Percentiles rank a stretch among this genome's conserved stretches.
phyloP scores from a whole-genome alignment of 2,888 invertebrate genomes.

The Eilema sororculum region DNA sequence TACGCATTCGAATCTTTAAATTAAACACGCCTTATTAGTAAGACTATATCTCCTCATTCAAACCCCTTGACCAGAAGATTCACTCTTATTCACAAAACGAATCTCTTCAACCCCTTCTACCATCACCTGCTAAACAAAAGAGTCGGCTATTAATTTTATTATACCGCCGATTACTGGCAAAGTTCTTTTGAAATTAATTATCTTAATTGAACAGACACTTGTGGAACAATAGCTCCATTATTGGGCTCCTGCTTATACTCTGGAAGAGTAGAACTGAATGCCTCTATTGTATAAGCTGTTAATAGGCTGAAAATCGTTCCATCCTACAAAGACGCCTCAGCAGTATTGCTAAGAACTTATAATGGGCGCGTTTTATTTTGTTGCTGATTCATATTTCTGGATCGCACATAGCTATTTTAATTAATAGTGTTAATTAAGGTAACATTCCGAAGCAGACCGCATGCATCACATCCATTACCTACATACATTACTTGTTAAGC shows the following conservation, averaged over 20 bases:
- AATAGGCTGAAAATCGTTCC: constrained; percentile 35
- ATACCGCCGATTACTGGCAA: constrained; percentile 31
- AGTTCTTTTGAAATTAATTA: constrained; percentile 39
- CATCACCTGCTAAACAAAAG: constrained; percentile 26
- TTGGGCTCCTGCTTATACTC: constrained; percentile 36
- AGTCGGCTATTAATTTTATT: constrained; percentile 38
- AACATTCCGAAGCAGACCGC: too few species aligned
- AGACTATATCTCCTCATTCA: background rate
- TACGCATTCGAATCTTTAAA: background rate
- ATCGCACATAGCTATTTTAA: too few species aligned
- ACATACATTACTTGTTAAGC: too few species aligned
- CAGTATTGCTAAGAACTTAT: background rate
- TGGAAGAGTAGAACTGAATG: constrained; percentile 41
- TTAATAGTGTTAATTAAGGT: background rate
- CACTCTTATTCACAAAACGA: too few species aligned
- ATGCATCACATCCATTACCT: too few species aligned
- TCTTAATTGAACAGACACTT: constrained; percentile 44
- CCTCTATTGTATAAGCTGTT: constrained; percentile 31
- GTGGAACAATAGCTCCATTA: constrained; percentile 47
- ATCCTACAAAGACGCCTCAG: constrained; percentile 10
- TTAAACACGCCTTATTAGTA: background rate
- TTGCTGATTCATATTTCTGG: background rate
- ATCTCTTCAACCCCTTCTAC: constrained; percentile 3
- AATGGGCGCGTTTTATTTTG: background rate
- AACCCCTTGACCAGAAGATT: background rate